phyloP scores from a whole-genome alignment of 2,888 invertebrate genomes.

The Pseudococcus longispinus region DNA sequence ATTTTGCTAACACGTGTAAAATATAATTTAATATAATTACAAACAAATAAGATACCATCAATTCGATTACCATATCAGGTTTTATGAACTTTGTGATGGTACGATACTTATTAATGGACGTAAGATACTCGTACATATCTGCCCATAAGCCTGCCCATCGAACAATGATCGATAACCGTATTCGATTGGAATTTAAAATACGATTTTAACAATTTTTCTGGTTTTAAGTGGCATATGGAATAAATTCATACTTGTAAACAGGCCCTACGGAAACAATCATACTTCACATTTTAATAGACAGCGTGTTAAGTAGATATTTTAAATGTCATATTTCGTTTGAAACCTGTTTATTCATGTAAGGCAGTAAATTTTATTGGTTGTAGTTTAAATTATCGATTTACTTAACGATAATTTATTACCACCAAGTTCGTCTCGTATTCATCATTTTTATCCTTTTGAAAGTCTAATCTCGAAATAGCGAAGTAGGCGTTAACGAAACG shows the following conservation, averaged over 20 bases:
- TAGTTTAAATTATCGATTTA: conserved; percentile 36
- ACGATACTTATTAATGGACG: background rate
- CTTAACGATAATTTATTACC: conserved; percentile 37
- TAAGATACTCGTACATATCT: background rate
- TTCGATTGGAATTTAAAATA: background rate
- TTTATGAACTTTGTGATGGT: background rate
- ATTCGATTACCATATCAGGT: background rate
- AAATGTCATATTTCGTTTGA: conserved; percentile 12
- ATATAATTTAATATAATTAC: background rate
- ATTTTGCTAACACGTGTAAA: no score
- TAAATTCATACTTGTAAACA: background rate
- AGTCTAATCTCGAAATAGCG: background rate
- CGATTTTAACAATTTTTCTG: background rate
- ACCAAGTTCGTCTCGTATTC: conserved; percentile 15
- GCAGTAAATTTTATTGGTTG: conserved; percentile 25
- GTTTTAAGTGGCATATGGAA: background rate
- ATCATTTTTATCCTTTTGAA: background rate
- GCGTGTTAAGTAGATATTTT: conserved; percentile 14
- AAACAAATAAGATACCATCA: background rate
- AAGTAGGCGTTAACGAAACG: background rate
- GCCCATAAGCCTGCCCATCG: background rate
- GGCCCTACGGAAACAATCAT: background rate
- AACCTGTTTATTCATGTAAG: conserved; percentile 31
- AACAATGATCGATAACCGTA: background rate
- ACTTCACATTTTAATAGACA: background rate